These are phyloP conservation scores for Spatulosminthurus flaviceps DNA, from an alignment of 2,888 invertebrate genomes.

Conservation along the genomic window DNA sequence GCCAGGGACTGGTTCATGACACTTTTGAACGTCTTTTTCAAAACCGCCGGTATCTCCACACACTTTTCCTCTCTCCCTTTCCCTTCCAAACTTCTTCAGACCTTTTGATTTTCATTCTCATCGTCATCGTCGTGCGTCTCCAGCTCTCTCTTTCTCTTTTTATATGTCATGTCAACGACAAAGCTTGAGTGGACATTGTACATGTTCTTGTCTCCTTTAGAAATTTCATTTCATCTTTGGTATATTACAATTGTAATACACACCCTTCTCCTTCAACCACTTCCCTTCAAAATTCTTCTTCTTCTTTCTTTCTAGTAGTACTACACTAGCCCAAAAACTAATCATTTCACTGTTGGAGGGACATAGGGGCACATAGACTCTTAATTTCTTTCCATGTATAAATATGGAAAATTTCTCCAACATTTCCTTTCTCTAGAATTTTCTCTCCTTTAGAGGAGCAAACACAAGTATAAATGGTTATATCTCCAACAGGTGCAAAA, in stretches of 20 bases:
- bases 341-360: too few species aligned
- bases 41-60: not conserved
- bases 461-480: too few species aligned
- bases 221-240: not conserved
- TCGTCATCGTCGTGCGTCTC: slow-evolving; percentile 10
- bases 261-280: too few species aligned
- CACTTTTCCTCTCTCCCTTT: not conserved
- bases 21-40: slow-evolving; percentile 8
- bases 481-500: not conserved
- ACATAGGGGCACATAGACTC: not conserved
- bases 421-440: not conserved
- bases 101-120: not conserved
- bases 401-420: not conserved
- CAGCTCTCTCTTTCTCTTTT: too few species aligned
- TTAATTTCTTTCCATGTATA: not conserved
- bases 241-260: too few species aligned
- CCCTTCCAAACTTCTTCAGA: not conserved
- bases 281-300: too few species aligned
- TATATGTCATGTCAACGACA: not conserved
- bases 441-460: not conserved
- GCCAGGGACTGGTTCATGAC: not conserved
- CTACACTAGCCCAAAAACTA: too few species aligned
- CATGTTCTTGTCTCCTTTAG: not conserved
- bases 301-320: too few species aligned
- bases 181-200: slow-evolving; percentile 18